phyloP scores from a whole-genome alignment of 2,888 invertebrate species.

The Caenorhabditis auriculariae region DNA sequence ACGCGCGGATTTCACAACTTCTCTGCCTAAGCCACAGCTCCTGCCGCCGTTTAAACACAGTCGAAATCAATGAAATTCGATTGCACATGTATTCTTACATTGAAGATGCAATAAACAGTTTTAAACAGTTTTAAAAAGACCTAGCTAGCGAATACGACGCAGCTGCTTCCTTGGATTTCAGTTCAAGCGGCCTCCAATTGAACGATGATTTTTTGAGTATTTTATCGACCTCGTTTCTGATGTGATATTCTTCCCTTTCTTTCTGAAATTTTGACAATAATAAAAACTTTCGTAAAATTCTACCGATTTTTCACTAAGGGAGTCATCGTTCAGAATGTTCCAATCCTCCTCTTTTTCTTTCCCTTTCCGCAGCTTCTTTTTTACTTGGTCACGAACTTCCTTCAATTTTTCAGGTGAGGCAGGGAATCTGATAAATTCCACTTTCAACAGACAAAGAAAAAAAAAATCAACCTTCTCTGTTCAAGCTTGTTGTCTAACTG shows the following conservation, averaged over 20 bases:
- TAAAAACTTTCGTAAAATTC: neutral
- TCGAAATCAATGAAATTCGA: too few species aligned
- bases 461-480: slow-evolving; percentile 23
- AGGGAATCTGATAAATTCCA: slow-evolving; percentile 37
- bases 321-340: slow-evolving; percentile 23
- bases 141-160: slow-evolving; percentile 50
- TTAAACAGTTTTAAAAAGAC: slow-evolving; percentile 7
- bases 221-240: slow-evolving; percentile 46
- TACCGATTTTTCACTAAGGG: slow-evolving; percentile 33
- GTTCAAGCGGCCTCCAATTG: slow-evolving; percentile 58
- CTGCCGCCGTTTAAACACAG: too few species aligned
- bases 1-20: neutral
- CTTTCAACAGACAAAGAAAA: neutral
- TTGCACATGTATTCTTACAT: too few species aligned
- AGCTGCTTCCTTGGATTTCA: slow-evolving; percentile 43
- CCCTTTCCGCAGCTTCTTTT: slow-evolving; percentile 28
- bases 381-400: slow-evolving; percentile 39
- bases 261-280: slow-evolving; percentile 15
- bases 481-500: slow-evolving; percentile 40
- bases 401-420: slow-evolving; percentile 44
- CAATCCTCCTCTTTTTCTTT: slow-evolving; percentile 28
- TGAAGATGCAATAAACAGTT: neutral
- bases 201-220: slow-evolving; percentile 46
- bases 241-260: slow-evolving; percentile 39
- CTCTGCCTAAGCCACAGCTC: too few species aligned